Evolutionary conservation across 2,888 invertebrate species (phyloP), one percentile per base, ranked within the genome.

Genomic region (Leptopilina syphax): DNA sequence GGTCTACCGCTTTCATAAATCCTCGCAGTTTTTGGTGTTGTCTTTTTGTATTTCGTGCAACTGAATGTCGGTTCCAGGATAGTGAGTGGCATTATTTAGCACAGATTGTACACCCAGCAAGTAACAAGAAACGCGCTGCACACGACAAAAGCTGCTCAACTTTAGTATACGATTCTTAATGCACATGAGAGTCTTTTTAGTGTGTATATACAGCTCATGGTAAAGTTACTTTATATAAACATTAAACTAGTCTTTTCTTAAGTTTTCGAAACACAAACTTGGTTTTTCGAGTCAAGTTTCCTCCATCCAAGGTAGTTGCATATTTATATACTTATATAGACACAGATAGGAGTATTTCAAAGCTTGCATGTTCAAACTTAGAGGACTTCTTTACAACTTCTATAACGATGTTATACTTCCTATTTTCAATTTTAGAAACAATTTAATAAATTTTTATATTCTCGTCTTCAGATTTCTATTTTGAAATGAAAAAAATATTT

Each of bases 31-130:
- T 73, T 57, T 73, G 54, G 13, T 34, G 73, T n/a, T 73, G 57
- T 57, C 57, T 73, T 73, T 73, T 73, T 73, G 54, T 54, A 9
- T 57, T 27, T n/a, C 27, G 57, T 13, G 54, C 9, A 27, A 73
- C 34, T 73, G 27, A 54, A 73, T 57, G 73, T 73, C 57, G 54
- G 73, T 73, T 73, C 27, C 73, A 73, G 73, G 73, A 54, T 34
- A 73, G 54, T 54, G 57, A 73, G 73, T 57, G 73, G 73, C 34
- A 73, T 73, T 73, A 73, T 73, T 73, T 73, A 57, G 34, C 73
- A n/a, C 57, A 73, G 73, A 73, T 70, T 70, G 54, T 54, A 13
- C 57, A 24, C 13, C 70, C 34, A 70, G 7, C n/a, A 34, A 27
- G 57, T 73, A 73, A 73, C 57, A 73, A 73, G 73, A 73, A 73